Evolutionary conservation across 2,797 vertebrate genomes (phyloP), one percentile per base, ranked within the genome.

Genomic region (Microctenopoma stevenorrisi): DNA sequence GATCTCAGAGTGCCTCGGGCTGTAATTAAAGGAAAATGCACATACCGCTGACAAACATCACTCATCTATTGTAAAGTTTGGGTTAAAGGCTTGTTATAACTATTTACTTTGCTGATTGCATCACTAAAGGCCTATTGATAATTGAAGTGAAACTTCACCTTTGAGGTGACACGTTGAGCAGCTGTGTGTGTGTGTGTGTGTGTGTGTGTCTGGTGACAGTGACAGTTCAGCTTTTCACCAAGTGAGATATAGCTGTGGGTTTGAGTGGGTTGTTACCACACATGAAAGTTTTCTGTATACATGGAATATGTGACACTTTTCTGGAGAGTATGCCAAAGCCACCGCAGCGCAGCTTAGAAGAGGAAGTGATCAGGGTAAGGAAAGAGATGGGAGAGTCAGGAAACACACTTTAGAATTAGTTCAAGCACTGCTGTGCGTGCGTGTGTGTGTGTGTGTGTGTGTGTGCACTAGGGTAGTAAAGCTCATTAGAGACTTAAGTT

Each of bases 331-430:
- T 82, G 80, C 79, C 80, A 79, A 71, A 81, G 71, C 56, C 59
- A 64, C 74, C 54, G 86, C 53, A 68, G 78, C 61, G 82, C 52
- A 61, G 74, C 73, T 84, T 46, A 70, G 69, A 84, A 75, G 58
- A 78, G 86, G 80, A 86, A 84, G 83, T 84, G 84, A 88, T 84
- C 74, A 76, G 78, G 85, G 81, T 40, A 67, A 61, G 85, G 88
- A 88, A 84, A 85, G 77, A 85, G 79, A 76, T 33, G 49, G 82
- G 67, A 74, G 76, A 82, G 74, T 74, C 75, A 79, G 83, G 72
- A 86, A 87, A 71, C 63, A 68, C 68, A 42, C 67, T 79, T 74
- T 86, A 81, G 81, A 85, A 87, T 79, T 74, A 78, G 64, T 77
- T 88, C 69, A 87, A 75, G 48, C 54, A 33, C 65, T 60, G 79